A percentile compares a stretch with the other conserved stretches of the same genome.
Evolutionary conservation across 2,113 vertebrate species (phyloP).

Genomic region (Mesoclemmys tuberculata): DNA sequence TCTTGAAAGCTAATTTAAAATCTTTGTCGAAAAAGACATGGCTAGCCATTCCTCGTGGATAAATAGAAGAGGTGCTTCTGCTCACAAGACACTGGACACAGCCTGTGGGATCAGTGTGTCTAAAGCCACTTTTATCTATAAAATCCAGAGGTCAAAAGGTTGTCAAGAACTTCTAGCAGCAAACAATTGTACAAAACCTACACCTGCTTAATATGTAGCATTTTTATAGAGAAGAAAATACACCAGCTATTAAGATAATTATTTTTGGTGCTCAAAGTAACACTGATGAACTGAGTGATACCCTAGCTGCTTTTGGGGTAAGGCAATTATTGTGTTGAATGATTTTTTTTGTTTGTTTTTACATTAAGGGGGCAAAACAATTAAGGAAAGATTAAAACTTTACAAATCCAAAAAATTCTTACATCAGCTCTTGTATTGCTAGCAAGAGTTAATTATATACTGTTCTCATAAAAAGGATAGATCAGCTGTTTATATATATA

Average conservation of each 20-base stretch:
- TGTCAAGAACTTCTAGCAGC: slow-evolving; percentile 15
- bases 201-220: background rate
- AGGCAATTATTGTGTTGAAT: background rate
- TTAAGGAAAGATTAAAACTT: background rate
- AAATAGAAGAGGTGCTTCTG: background rate
- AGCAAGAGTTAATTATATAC: background rate
- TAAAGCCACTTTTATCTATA: background rate
- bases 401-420: background rate
- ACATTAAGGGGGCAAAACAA: background rate
- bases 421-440: background rate
- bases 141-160: slow-evolving; percentile 35
- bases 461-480: background rate
- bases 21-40: slow-evolving; percentile 1
- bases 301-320: background rate
- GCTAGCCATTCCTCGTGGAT: background rate
- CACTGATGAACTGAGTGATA: background rate
- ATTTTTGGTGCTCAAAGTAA: slow-evolving; percentile 2
- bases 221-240: background rate
- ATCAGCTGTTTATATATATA: background rate
- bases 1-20: slow-evolving; percentile 24
- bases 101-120: background rate
- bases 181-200: background rate
- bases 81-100: background rate
- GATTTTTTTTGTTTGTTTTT: background rate
- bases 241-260: background rate